Percentiles rank a stretch among this genome's conserved stretches.
phyloP scores from a whole-genome alignment of 2,888 invertebrate genomes.

The Scotopteryx bipunctaria region DNA sequence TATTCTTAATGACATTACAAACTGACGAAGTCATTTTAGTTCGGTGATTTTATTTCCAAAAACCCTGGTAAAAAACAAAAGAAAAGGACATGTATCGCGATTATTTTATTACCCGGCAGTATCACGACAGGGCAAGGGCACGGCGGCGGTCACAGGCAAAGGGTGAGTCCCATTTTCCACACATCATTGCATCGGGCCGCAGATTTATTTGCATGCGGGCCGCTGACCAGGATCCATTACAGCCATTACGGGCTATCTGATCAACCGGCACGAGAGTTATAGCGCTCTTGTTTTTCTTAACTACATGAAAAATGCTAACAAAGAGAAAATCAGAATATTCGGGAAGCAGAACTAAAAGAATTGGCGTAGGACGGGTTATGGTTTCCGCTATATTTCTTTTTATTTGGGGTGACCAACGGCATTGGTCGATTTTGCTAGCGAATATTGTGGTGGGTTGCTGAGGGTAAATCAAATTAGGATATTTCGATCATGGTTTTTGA shows the following conservation, averaged over 20 bases:
- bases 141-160: constrained; percentile 53
- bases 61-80: constrained; percentile 14
- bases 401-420: constrained; percentile 51
- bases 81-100: constrained; percentile 20
- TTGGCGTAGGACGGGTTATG: constrained; percentile 69
- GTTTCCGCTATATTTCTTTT: constrained; percentile 73
- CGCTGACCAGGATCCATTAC: constrained; percentile 84
- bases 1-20: neutral
- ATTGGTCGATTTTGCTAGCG: constrained; percentile 42
- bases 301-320: constrained; percentile 71
- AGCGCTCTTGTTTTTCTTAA: constrained; percentile 79
- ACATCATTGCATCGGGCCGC: constrained; percentile 83
- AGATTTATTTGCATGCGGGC: constrained; percentile 85
- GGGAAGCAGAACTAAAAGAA: constrained; percentile 58
- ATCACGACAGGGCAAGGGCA: constrained; percentile 45
- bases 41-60: neutral
- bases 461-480: constrained; percentile 41
- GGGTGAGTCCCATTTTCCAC: constrained; percentile 81
- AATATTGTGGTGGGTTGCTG: constrained; percentile 29
- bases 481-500: constrained; percentile 21
- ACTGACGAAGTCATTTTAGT: neutral
- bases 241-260: constrained; percentile 81
- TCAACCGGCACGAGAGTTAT: constrained; percentile 81
- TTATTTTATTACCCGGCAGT: constrained; percentile 45
- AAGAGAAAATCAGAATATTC: constrained; percentile 64